These are phyloP conservation scores for Hypocryptadius cinnamomeus DNA, from an alignment of 2,113 vertebrate genomes.

Conservation along the genomic window DNA sequence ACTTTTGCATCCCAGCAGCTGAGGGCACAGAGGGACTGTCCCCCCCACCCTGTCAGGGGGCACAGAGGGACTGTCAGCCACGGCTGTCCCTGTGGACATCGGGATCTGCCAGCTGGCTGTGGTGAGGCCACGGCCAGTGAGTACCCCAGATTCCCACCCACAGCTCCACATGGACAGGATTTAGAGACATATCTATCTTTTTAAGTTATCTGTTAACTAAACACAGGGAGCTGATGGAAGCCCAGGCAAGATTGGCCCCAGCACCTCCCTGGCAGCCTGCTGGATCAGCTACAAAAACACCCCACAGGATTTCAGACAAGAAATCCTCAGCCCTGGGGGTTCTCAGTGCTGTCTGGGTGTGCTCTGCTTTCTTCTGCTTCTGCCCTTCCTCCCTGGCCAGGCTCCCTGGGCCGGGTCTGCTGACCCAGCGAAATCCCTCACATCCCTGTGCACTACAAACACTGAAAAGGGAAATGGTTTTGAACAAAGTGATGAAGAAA, in stretches of 20 bases:
- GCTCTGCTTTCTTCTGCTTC: neutral
- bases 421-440: neutral
- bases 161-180: neutral
- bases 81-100: accelerated
- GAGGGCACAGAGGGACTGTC: neutral
- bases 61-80: neutral
- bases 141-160: too few species aligned
- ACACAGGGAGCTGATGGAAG: neutral
- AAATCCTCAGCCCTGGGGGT: neutral
- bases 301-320: neutral
- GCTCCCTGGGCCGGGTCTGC: neutral
- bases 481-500: neutral
- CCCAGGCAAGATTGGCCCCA: accelerated
- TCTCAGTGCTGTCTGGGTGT: neutral
- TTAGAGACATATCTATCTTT: neutral
- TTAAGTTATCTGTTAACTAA: neutral
- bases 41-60: neutral
- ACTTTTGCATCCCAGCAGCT: neutral
- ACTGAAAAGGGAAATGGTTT: neutral
- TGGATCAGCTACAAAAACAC: neutral
- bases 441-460: neutral
- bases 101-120: neutral
- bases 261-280: neutral
- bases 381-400: neutral
- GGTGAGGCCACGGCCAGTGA: too few species aligned